Conservation (phyloP, 1,140 invertebrate genomes). For the Zaprionus gabonicus region DNA sequence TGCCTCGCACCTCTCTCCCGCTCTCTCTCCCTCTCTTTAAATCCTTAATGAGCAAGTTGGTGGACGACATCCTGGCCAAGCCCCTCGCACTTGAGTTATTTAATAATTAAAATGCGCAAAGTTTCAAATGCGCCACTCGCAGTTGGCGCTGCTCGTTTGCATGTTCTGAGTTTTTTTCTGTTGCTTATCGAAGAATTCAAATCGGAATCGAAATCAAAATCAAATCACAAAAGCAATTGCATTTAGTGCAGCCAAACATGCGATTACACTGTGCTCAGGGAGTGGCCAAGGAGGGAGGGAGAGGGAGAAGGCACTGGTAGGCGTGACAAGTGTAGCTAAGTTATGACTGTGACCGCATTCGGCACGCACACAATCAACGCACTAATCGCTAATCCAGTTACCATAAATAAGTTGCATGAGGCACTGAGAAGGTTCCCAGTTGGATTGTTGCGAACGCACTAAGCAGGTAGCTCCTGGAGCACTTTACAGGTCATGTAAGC, state of each 20-base stretch:
- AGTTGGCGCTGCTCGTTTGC: slow-evolving; percentile 53
- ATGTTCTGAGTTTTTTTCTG: slow-evolving; percentile 33
- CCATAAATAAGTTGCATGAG: slow-evolving; percentile 10
- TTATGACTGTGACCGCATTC: slow-evolving; percentile 24
- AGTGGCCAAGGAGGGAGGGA: too few species aligned
- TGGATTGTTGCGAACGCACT: not conserved
- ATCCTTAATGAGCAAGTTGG: slow-evolving; percentile 67
- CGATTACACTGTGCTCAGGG: slow-evolving; percentile 35
- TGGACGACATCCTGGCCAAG: slow-evolving; percentile 38
- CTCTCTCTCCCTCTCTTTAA: slow-evolving; percentile 2
- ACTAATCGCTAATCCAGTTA: slow-evolving; percentile 15
- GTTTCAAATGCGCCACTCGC: not conserved
- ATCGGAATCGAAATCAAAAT: slow-evolving; percentile 44
- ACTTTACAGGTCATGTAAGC: not conserved
- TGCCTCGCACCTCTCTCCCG: slow-evolving; percentile 30
- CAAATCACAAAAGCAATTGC: slow-evolving; percentile 62
- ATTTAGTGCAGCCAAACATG: slow-evolving; percentile 73
- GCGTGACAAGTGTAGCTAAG: slow-evolving; percentile 38
- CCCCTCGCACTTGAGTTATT: slow-evolving; percentile 34
- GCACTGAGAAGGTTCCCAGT: not conserved
- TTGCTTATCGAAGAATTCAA: slow-evolving; percentile 30
- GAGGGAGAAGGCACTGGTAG: not conserved
- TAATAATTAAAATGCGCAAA: slow-evolving; percentile 68
- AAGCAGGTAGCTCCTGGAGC: not conserved
- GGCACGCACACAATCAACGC: slow-evolving; percentile 43